These are phyloP conservation scores for Cherax quadricarinatus DNA, from an alignment of 1,140 invertebrate genomes.

Conservation along the genomic window DNA sequence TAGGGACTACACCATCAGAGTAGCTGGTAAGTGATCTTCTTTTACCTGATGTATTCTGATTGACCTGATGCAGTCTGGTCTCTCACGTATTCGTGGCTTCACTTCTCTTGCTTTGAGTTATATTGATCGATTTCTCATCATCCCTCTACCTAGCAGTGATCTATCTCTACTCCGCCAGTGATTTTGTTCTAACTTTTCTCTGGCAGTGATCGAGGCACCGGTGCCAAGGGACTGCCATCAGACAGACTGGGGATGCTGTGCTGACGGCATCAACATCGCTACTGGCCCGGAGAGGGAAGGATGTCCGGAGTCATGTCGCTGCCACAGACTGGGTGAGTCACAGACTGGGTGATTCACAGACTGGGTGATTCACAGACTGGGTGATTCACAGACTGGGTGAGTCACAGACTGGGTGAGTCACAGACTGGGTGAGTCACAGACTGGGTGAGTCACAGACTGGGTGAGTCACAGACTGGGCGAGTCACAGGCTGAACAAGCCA, in stretches of 20 bases:
- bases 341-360: no score
- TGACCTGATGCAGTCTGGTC: no score
- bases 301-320: conserved; percentile 86
- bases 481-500: no score
- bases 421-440: no score
- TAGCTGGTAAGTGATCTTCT: conserved; percentile 50
- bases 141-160: neutral
- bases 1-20: conserved; percentile 69
- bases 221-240: conserved; percentile 81
- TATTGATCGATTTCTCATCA: neutral
- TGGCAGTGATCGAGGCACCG: conserved; percentile 64
- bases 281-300: conserved; percentile 86
- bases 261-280: conserved; percentile 89
- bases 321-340: conserved; percentile 78
- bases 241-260: conserved; percentile 89
- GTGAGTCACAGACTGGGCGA: no score
- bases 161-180: neutral
- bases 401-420: no score
- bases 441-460: no score
- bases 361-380: no score
- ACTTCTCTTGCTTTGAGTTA: no score
- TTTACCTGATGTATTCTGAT: no score
- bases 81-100: no score
- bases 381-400: no score
- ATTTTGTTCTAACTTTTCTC: neutral